phyloP scores from a whole-genome alignment of 2,797 vertebrate genomes.

The Holocentrus rufus region DNA sequence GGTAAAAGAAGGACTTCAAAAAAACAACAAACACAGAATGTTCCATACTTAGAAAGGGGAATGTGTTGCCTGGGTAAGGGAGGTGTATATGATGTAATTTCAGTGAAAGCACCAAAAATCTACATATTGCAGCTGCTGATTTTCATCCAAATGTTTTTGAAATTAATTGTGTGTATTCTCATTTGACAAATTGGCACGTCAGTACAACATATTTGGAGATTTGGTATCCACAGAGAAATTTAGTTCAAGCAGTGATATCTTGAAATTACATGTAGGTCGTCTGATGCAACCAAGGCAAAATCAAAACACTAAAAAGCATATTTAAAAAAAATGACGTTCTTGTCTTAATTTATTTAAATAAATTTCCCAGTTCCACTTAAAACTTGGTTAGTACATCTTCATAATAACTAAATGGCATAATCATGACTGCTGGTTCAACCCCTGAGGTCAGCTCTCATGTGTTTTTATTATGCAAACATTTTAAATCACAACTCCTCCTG shows the following conservation, averaged over 20 bases:
- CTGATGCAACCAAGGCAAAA: too few species aligned
- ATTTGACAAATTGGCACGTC: conserved; percentile 32
- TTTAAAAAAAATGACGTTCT: too few species aligned
- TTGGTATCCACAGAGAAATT: not conserved
- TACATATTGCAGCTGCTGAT: conserved; percentile 25
- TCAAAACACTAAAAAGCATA: too few species aligned
- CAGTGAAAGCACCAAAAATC: conserved; percentile 48
- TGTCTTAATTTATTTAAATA: too few species aligned
- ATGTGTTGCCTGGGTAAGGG: conserved; percentile 40
- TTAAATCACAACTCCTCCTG: not conserved
- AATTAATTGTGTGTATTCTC: conserved; percentile 32
- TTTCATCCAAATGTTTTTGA: conserved; percentile 32
- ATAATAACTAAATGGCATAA: too few species aligned
- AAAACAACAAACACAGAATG: conserved; percentile 66
- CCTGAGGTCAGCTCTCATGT: not conserved
- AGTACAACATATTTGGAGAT: not conserved
- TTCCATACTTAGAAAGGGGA: conserved; percentile 46
- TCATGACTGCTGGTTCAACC: too few species aligned
- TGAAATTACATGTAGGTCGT: too few species aligned
- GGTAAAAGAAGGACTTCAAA: conserved; percentile 69
- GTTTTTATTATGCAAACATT: not conserved
- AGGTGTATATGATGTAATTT: conserved; percentile 62
- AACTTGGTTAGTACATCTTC: too few species aligned
- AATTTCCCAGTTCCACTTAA: too few species aligned
- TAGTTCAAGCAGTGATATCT: too few species aligned